Evolutionary conservation across 2,797 vertebrate genomes (phyloP), one percentile per base, ranked within the genome.

Genomic region (Furcifer pardalis): DNA sequence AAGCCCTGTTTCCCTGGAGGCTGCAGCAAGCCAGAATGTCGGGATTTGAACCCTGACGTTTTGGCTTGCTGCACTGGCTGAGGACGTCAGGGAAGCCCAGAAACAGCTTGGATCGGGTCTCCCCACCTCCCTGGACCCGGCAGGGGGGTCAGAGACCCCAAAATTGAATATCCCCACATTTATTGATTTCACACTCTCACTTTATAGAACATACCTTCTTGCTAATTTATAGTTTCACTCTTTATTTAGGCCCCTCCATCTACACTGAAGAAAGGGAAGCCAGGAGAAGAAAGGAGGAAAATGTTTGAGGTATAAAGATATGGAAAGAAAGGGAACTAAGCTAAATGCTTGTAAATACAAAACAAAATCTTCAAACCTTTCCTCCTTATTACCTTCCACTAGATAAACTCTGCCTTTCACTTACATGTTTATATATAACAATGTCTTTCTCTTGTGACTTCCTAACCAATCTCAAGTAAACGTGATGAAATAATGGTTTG

Each of bases 201-300:
- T 72, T 91, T 60, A 69, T 49, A 32, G 68, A 82, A 77, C 40
- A 30, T 68, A n/a, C 37, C 0, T 84, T 73, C 44, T 80, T 6
- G 96, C 95, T 99, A 96, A 98, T 96, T 94, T 94, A 72, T 91
- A 96, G 92, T 97, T 96, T 97, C 93, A 92, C 96, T 95, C 97
- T 97, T 97, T 95, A 95, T 97, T 92, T 93, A 99, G 97, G 97
- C 95, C 91, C 95, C 95, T 95, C 95, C 96, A 94, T 92, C 93
- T 92, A 93, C 95, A 94, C 66, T 96, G 95, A 98, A 97, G 96
- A 97, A 97, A 97, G 90, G 95, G 89, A 97, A 95, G 96, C 97
- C 95, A 94, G 93, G 95, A 95, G 97, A 97, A 95, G 96, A 98
- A 96, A 97, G 97, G 94, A 97, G 96, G 95, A 98, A 97, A 97